Evolutionary conservation across 2,113 vertebrate genomes (phyloP), one percentile per base, ranked within the genome.

Genomic region (Callipepla californica): DNA sequence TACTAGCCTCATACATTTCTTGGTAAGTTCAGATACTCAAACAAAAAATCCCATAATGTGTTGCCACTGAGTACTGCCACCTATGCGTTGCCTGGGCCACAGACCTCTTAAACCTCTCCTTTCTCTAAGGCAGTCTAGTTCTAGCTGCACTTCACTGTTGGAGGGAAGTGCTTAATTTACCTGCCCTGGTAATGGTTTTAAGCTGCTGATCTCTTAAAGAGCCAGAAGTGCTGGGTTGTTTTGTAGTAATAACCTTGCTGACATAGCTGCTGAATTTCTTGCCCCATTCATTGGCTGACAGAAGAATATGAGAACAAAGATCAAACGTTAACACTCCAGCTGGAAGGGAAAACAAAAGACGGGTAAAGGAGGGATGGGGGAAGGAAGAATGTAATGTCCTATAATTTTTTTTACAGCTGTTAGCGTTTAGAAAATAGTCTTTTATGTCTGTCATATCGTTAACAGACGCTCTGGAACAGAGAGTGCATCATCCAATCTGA

Each of bases 181-280:
- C 2, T 28, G 57, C 11, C 14, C 17, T 3, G 15, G 15, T 89
- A 70, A 70, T 32, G n/a, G 19, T 36, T 44, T 59, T 75, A 65
- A 22, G 16, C 21, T 67, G 32, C n/a, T 82, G 58, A 84, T 74
- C 13, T 87, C 59, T 70, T 65, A 32, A 42, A 74, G 18, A 90
- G 23, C 6, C 58, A 80, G 57, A 69, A 92, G 7, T 79, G n/a
- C 82, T 87, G 51, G 70, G 38, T 36, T 84, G 50, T 79, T 57
- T 51, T 55, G 77, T 74, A 63, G 50, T 50, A 82, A 72, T 66
- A 72, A 65, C 32, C 6, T 57, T 74, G 68, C 53, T 21, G 23
- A 70, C 58, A 26, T 9, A 80, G 77, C 63, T 92, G 65, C 45
- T 94, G 82, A 72, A 75, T 88, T 76, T 83, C 32, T 79, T 67